phyloP scores from a whole-genome alignment of 2,888 invertebrate species.

The Ferdinandea cuprea region DNA sequence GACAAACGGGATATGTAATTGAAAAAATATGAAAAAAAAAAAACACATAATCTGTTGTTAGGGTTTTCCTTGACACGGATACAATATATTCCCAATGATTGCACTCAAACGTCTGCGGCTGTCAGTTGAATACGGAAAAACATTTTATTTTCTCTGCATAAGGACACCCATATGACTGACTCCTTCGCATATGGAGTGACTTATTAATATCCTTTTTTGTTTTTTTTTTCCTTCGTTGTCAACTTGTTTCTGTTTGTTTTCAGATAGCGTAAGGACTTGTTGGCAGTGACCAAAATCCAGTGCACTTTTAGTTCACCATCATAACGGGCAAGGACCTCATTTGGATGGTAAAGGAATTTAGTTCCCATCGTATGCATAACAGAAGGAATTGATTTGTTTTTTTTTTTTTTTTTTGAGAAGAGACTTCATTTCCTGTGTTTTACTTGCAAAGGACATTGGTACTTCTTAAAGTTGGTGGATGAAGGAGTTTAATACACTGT shows the following conservation, averaged over 20 bases:
- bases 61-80: conserved; percentile 76
- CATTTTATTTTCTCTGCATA: conserved; percentile 27
- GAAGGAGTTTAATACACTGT: conserved; percentile 18
- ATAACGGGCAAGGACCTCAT: conserved; percentile 1
- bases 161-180: conserved; percentile 39
- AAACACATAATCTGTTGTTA: conserved; percentile 66
- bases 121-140: conserved; percentile 39
- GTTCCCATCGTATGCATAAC: conserved; percentile 42
- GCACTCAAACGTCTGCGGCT: conserved; percentile 37
- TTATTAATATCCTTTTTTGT: conserved; percentile 53
- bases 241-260: conserved; percentile 54
- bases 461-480: conserved; percentile 19
- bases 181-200: conserved; percentile 23
- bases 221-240: no score
- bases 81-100: conserved; percentile 57
- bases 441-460: conserved; percentile 36
- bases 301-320: not conserved
- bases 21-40: conserved; percentile 72
- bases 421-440: conserved; percentile 48
- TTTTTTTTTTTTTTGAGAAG: conserved; percentile 16
- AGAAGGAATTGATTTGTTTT: conserved; percentile 49
- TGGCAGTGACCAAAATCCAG: conserved; percentile 41
- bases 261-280: conserved; percentile 46
- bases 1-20: conserved; percentile 70
- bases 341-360: conserved; percentile 21